A percentile compares a stretch with the other conserved stretches of the same genome.
These are phyloP conservation scores for Nothobranchius kuhntae DNA, from an alignment of 2,113 vertebrate species.

Conservation along the genomic window DNA sequence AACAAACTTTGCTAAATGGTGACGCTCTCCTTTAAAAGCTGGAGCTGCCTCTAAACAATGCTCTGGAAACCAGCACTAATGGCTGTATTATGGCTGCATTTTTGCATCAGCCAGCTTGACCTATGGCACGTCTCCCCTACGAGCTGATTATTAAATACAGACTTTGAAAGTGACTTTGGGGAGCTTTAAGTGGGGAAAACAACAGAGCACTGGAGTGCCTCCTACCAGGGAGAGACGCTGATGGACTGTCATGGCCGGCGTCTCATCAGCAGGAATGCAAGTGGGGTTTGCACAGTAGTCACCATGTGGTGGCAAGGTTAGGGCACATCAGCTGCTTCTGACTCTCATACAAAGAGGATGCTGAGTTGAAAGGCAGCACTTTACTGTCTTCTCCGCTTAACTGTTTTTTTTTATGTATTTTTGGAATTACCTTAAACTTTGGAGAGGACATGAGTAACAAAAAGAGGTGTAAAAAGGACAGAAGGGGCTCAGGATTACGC, in stretches of 20 bases:
- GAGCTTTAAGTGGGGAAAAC: conserved; percentile 51
- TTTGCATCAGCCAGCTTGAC: conserved; percentile 57
- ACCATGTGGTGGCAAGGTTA: conserved; percentile 71
- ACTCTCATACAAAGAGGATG: conserved; percentile 49
- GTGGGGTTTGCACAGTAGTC: conserved; percentile 58
- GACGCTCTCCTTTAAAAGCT: neutral
- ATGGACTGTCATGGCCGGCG: conserved; percentile 62
- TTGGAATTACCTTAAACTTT: conserved; percentile 42
- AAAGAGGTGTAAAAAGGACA: conserved; percentile 18
- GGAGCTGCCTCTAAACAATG: neutral
- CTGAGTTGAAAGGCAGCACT: conserved; percentile 33
- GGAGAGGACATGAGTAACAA: conserved; percentile 32
- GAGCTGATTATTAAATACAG: conserved; percentile 57
- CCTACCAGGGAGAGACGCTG: conserved; percentile 53
- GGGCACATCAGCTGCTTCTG: conserved; percentile 61
- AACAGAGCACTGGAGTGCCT: conserved; percentile 49
- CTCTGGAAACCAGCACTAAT: conserved; percentile 46
- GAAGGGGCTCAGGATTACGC: conserved; percentile 6
- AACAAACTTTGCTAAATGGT: neutral
- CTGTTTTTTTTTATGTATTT: conserved; percentile 18
- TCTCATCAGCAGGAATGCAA: conserved; percentile 66
- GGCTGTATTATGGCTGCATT: conserved; percentile 50
- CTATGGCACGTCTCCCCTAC: conserved; percentile 52
- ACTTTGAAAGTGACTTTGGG: conserved; percentile 70
- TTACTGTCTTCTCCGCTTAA: conserved; percentile 10